Percentiles rank a stretch among this genome's conserved stretches.
These are phyloP conservation scores for Dorcus hopei DNA, from an alignment of 2,888 invertebrate genomes.

Conservation along the genomic window DNA sequence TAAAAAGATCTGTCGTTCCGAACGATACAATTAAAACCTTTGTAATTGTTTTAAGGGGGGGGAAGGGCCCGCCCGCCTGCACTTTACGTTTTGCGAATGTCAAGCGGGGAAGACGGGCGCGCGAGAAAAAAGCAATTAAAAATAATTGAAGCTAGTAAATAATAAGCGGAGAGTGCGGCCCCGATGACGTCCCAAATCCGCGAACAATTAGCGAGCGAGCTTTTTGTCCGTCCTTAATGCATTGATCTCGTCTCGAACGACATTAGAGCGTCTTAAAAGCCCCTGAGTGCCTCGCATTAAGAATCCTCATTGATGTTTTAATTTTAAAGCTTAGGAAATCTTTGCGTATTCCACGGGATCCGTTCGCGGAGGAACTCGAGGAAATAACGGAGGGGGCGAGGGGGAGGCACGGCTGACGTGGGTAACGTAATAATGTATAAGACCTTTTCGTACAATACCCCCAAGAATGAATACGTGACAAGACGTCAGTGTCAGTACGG, in stretches of 20 bases:
- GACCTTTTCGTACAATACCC: neutral
- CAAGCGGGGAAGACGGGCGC: neutral
- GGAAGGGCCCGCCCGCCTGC: neutral
- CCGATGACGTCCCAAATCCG: constrained; percentile 9
- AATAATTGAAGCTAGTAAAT: constrained; percentile 28
- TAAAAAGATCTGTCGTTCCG: neutral
- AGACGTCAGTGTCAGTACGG: neutral
- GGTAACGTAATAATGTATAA: constrained; percentile 1
- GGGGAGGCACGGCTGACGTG: neutral
- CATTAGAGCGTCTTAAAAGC: neutral
- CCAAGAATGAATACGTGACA: neutral
- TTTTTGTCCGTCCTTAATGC: neutral
- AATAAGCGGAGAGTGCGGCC: constrained; percentile 19
- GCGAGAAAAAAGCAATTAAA: constrained; percentile 25
- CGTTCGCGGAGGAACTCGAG: neutral
- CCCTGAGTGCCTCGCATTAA: neutral
- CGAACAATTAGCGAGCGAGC: neutral
- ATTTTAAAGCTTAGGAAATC: neutral
- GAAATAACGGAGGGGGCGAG: neutral
- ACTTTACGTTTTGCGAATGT: neutral
- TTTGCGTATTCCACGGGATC: no score
- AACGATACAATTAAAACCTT: constrained; percentile 15
- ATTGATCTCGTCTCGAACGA: neutral
- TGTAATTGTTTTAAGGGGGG: constrained; percentile 13
- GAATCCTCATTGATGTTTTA: neutral